A percentile compares a stretch with the other conserved stretches of the same genome.
phyloP scores from a whole-genome alignment of 2,888 invertebrate species.

The Gandaritis pyraliata region DNA sequence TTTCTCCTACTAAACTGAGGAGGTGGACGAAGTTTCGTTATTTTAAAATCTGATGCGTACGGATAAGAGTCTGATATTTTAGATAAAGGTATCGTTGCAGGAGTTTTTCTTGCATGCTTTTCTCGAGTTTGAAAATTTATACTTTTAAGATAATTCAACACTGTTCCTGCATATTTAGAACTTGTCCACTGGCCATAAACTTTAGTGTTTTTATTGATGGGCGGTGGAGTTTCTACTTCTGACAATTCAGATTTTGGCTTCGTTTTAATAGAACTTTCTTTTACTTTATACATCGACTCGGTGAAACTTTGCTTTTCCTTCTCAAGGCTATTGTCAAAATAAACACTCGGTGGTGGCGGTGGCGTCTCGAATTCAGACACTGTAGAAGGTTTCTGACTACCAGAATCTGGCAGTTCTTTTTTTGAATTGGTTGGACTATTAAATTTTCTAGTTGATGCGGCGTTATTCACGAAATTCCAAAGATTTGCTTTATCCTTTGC shows the following conservation, averaged over 20 bases:
- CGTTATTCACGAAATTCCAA: slow-evolving; percentile 57
- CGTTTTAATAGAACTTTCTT: slow-evolving; percentile 32
- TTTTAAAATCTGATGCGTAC: slow-evolving; percentile 66
- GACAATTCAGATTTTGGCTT: slow-evolving; percentile 46
- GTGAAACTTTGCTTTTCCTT: slow-evolving; percentile 35
- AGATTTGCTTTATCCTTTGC: slow-evolving; percentile 49
- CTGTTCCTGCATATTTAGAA: slow-evolving; percentile 69
- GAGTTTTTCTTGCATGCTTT: slow-evolving; percentile 51
- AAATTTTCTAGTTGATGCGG: slow-evolving; percentile 47
- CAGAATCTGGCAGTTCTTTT: slow-evolving; percentile 37
- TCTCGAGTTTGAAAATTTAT: slow-evolving; percentile 60
- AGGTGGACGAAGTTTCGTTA: slow-evolving; percentile 58
- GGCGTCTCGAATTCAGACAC: slow-evolving; percentile 69
- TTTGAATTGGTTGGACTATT: slow-evolving; percentile 41
- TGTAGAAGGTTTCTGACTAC: slow-evolving; percentile 46
- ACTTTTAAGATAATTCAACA: slow-evolving; percentile 71
- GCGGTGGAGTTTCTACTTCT: slow-evolving; percentile 65
- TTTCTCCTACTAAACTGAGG: slow-evolving; percentile 59
- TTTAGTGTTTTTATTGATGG: slow-evolving; percentile 53
- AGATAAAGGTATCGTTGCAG: slow-evolving; percentile 61
- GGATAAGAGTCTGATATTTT: slow-evolving; percentile 68
- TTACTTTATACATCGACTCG: slow-evolving; percentile 44
- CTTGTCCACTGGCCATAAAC: slow-evolving; percentile 73
- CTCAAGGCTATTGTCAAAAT: slow-evolving; percentile 43
- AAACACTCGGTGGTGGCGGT: slow-evolving; percentile 51